phyloP scores from a whole-genome alignment of 2,797 vertebrate species.

The Lepilemur septentrionalis region DNA sequence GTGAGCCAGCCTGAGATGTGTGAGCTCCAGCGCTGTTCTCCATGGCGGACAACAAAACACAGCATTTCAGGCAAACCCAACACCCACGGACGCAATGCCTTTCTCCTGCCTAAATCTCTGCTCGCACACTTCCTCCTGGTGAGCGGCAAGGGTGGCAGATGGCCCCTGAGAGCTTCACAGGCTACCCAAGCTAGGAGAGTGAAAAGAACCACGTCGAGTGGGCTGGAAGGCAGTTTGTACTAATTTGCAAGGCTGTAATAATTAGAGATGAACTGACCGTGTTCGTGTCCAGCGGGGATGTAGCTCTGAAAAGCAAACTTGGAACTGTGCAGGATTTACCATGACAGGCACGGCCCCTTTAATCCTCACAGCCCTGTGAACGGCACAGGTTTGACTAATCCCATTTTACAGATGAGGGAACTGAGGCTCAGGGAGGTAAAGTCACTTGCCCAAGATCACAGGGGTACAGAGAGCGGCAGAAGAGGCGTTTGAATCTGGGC shows the following conservation, averaged over 20 bases:
- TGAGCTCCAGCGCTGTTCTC: background rate
- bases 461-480: background rate
- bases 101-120: background rate
- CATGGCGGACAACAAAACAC: background rate
- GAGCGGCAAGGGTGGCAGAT: background rate
- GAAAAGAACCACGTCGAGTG: fast-evolving
- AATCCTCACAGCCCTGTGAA: background rate
- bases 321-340: background rate
- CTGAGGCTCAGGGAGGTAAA: background rate
- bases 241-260: background rate
- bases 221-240: background rate
- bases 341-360: background rate
- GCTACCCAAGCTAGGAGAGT: background rate
- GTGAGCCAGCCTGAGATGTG: background rate
- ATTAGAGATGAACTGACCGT: background rate
- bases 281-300: background rate
- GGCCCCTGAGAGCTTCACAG: background rate
- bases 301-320: background rate
- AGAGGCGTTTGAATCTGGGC: background rate
- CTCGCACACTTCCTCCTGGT: background rate
- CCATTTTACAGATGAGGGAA: background rate
- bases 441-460: background rate
- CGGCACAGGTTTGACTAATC: background rate
- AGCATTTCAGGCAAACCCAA: background rate
- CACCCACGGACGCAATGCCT: fast-evolving